These are phyloP conservation scores for Temnothorax rugatulus DNA, from an alignment of 2,888 invertebrate genomes.

Conservation along the genomic window DNA sequence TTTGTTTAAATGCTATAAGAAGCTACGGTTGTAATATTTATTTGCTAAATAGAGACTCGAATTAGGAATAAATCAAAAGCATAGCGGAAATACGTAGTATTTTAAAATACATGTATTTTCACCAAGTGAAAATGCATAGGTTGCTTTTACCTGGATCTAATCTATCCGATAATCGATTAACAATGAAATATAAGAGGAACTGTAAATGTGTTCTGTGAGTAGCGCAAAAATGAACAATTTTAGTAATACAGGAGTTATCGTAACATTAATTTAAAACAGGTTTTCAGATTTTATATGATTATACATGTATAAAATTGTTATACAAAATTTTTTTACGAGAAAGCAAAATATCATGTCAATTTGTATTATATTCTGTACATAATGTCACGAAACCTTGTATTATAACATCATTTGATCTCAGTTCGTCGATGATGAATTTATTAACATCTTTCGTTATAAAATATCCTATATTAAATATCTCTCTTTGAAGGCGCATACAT, in stretches of 20 bases:
- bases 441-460: not conserved
- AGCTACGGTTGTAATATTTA: slow-evolving; percentile 17
- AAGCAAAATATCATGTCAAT: slow-evolving; percentile 22
- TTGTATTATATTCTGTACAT: slow-evolving; percentile 35
- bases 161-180: not conserved
- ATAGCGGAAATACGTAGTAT: not conserved
- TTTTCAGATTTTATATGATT: slow-evolving; percentile 1
- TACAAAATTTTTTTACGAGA: slow-evolving; percentile 13
- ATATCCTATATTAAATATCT: slow-evolving; percentile 27
- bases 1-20: slow-evolving; percentile 21
- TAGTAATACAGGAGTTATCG: not conserved
- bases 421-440: not conserved
- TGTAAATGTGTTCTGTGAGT: slow-evolving; percentile 12
- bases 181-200: not conserved
- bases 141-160: slow-evolving; percentile 3
- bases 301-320: slow-evolving; percentile 4
- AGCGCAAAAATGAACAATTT: not conserved
- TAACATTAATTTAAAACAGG: slow-evolving; percentile 23
- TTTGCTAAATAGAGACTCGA: slow-evolving; percentile 5
- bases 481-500: not conserved
- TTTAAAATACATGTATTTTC: no score
- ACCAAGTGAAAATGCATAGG: not conserved
- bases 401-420: slow-evolving; percentile 27
- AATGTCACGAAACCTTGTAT: slow-evolving; percentile 27
- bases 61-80: slow-evolving; percentile 39